phyloP scores from a whole-genome alignment of 92 coral and sea anemone species.

The Bergia puertoricense region DNA sequence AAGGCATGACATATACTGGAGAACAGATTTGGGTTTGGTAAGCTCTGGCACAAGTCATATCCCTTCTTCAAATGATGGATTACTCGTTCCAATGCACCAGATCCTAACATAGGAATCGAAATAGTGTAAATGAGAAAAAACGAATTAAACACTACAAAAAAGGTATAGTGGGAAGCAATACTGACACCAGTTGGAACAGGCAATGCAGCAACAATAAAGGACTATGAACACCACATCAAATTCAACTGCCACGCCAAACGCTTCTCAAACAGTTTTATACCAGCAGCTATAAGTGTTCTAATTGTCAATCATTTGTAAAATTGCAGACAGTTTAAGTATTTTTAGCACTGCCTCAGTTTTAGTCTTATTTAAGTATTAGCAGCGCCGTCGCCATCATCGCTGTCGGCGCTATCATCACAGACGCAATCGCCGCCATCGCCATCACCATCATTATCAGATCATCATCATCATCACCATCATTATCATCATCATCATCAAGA shows the following conservation, averaged over 20 bases:
- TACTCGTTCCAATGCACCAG: conserved; percentile 53
- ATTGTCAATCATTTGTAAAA: too few relatives aligned
- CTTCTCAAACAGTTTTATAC: too few relatives aligned
- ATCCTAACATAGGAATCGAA: conserved; percentile 17
- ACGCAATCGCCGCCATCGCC: background rate
- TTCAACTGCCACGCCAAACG: background rate
- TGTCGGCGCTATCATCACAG: too few relatives aligned
- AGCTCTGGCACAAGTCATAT: conserved; percentile 66
- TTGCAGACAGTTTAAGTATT: too few relatives aligned
- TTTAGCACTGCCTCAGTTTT: too few relatives aligned
- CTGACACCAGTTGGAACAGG: background rate
- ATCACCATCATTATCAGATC: background rate
- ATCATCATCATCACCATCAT: too few relatives aligned
- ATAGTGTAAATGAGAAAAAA: background rate
- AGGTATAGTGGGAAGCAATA: background rate
- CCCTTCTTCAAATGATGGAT: conserved; percentile 67
- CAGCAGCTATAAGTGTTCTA: too few relatives aligned
- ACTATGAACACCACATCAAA: background rate
- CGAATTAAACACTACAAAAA: background rate
- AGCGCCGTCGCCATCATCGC: too few relatives aligned
- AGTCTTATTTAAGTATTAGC: too few relatives aligned
- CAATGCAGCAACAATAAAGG: background rate
- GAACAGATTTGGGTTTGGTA: conserved; percentile 75
- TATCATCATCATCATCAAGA: background rate
- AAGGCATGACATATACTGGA: conserved; percentile 75